Evolutionary conservation across 2,797 vertebrate species (phyloP).

Genomic region (Anguilla anguilla): DNA sequence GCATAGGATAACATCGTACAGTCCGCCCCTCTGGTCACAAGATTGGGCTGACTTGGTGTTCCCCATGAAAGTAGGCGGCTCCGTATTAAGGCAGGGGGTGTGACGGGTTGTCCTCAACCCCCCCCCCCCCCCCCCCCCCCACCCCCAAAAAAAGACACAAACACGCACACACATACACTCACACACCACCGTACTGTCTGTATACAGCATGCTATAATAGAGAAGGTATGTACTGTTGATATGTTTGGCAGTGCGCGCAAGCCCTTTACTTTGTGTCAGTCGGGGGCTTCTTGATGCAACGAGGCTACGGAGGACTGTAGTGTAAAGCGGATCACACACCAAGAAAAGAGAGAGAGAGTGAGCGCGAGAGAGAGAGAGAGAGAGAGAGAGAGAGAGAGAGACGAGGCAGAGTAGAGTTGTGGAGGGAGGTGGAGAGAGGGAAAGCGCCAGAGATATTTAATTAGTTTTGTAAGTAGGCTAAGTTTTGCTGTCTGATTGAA

Average conservation of each 20-base stretch:
- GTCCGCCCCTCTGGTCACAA: conserved; percentile 45
- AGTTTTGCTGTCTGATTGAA: conserved; percentile 28
- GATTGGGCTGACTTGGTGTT: conserved; percentile 28
- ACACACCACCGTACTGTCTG: neutral
- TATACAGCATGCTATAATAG: conserved; percentile 75
- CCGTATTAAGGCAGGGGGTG: conserved; percentile 61
- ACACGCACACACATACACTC: neutral
- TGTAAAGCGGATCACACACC: conserved; percentile 69
- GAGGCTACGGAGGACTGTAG: conserved; percentile 44
- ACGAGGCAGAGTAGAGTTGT: conserved; percentile 20
- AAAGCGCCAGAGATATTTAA: conserved; percentile 32
- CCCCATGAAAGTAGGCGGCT: conserved; percentile 64
- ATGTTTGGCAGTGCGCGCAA: conserved; percentile 48
- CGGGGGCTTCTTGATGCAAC: conserved; percentile 71
- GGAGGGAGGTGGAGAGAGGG: conserved; percentile 34
- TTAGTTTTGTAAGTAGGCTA: conserved; percentile 26
- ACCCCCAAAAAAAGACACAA: conserved; percentile 27
- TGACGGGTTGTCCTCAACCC: conserved; percentile 59
- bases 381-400: neutral
- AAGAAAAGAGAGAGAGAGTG: conserved; percentile 44
- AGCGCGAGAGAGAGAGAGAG: conserved; percentile 39
- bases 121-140: conserved; percentile 52
- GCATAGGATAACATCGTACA: conserved; percentile 24
- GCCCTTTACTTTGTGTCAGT: conserved; percentile 67
- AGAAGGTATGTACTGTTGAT: conserved; percentile 74